Evolutionary conservation across 2,797 vertebrate species (phyloP).

Genomic region (Chloroceryle amazona): DNA sequence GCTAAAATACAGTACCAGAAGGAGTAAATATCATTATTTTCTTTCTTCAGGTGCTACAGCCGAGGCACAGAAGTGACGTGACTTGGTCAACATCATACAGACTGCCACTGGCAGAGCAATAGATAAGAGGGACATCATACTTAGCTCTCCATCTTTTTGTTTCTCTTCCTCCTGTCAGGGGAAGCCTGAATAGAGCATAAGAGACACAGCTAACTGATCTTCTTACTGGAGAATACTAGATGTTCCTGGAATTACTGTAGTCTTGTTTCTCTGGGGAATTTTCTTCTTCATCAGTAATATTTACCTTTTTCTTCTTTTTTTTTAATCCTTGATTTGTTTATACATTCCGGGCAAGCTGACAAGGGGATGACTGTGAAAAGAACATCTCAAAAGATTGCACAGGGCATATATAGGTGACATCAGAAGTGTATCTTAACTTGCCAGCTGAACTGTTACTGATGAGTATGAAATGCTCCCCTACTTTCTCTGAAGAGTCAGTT

Average conservation of each 20-base stretch:
- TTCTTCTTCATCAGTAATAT: background rate
- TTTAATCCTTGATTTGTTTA: background rate
- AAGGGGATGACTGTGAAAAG: background rate
- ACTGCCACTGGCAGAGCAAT: background rate
- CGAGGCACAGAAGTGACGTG: background rate
- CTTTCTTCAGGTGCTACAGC: background rate
- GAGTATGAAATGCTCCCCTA: background rate
- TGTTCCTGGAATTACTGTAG: background rate
- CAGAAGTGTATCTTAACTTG: background rate
- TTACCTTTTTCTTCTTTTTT: background rate
- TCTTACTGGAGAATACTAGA: background rate
- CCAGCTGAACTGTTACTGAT: background rate
- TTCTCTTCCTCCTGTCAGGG: background rate
- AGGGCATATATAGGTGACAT: background rate
- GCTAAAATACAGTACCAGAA: background rate
- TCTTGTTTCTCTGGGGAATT: background rate
- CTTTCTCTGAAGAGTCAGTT: background rate
- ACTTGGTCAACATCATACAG: background rate
- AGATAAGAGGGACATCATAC: background rate
- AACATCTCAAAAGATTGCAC: background rate
- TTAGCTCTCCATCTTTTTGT: rapidly evolving
- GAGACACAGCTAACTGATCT: background rate
- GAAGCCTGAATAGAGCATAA: background rate
- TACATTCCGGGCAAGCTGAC: background rate
- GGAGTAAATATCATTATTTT: background rate